Conservation (phyloP, 2,113 vertebrate genomes). For the Otis tarda region DNA sequence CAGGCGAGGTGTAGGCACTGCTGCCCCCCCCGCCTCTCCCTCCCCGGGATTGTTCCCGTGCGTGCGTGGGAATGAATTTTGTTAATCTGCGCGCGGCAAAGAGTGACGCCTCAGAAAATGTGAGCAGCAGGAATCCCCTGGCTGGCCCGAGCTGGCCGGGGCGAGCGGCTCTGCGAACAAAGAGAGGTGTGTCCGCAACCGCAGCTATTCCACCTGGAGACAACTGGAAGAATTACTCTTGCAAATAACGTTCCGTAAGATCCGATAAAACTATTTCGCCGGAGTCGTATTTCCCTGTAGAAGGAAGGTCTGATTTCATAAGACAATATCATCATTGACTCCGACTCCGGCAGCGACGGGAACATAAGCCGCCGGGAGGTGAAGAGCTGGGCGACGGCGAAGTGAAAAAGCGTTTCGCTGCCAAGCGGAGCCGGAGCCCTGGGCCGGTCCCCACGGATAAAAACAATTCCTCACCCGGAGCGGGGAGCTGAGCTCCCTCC, state of each 20-base stretch:
- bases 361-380: background rate
- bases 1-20: background rate
- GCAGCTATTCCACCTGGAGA: slow-evolving; percentile 65
- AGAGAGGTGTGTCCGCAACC: slow-evolving; percentile 69
- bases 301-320: slow-evolving; percentile 49
- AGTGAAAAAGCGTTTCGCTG: slow-evolving; percentile 3
- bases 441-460: background rate
- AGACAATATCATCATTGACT: slow-evolving; percentile 70
- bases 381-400: slow-evolving; percentile 21
- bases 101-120: slow-evolving; percentile 42
- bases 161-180: slow-evolving; percentile 32
- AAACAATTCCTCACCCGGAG: background rate
- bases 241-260: slow-evolving; percentile 50
- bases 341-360: background rate
- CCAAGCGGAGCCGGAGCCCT: background rate
- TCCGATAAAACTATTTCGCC: slow-evolving; percentile 29
- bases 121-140: slow-evolving; percentile 54
- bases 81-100: slow-evolving; percentile 3
- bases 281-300: slow-evolving; percentile 40
- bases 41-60: background rate
- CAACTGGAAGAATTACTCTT: background rate
- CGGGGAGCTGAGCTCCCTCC: background rate
- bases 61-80: background rate
- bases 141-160: slow-evolving; percentile 36
- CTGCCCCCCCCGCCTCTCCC: background rate